Evolutionary conservation across 2,888 invertebrate species (phyloP), one percentile per base, ranked within the genome.

Genomic region (Caenorhabditis sp.): DNA sequence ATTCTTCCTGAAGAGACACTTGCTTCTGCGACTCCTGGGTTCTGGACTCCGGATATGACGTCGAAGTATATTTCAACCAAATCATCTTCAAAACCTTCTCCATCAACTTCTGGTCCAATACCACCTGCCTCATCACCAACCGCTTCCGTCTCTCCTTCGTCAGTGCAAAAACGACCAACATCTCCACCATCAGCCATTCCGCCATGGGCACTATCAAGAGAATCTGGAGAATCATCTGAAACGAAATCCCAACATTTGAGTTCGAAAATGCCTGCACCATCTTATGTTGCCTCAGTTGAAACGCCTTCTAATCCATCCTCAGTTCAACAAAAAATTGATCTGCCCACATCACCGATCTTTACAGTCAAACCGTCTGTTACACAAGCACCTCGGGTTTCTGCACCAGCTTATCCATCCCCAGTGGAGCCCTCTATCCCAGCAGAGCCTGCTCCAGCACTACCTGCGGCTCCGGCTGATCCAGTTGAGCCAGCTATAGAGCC

Each of bases 261-360:
- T 63, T 64, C 75, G 49, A 68, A 76, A 5, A 1, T 10, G 22
- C 35, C 59, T 26, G 14, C 14, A 22, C 38, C 63, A 51, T 28
- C 74, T 31, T 66, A 64, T 63, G 79, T 72, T 79, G 31, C 79
- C 35, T 79, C 79, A 41, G 76, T 76, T 76, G 59, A 61, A 68
- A 54, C 47, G 59, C 58, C 72, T 44, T 24, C 80, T 80, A 80
- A 80, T 58, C 70, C 80, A 41, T 68, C 80, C 66, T 79, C 70
- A 64, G 73, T 80, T 80, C 51, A 16, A 24, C 66, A 51, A 64
- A 54, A 41, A 41, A n/a, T 68, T 24, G 54, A 66, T 59, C 73
- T 80, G 59, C 51, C 73, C 64, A 47, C 66, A 73, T 58, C 80
- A 19, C 70, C 70, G 2, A 56, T 70, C 56, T 35, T 79, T 79